Evolutionary conservation across 1,140 invertebrate genomes (phyloP), one percentile per base, ranked within the genome.

Genomic region (Atta texana): DNA sequence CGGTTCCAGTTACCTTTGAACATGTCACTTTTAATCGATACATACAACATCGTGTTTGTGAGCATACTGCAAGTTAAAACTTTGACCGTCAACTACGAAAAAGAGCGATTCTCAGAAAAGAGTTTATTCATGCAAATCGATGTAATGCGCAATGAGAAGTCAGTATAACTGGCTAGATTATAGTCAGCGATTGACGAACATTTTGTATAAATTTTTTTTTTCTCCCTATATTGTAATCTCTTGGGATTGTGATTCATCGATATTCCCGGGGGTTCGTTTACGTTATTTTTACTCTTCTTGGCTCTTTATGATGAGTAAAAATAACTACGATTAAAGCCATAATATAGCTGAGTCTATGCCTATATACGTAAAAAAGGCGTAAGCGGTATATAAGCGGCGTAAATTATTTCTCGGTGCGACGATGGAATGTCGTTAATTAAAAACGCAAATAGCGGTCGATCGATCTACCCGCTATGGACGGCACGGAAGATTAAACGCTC

Each of bases 391-490:
- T 90, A 91, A 92, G 90, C 88, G 88, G 86, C 90, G 90, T 91
- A 92, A 93, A 92, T 92, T 92, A 92, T 92, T 90, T 93, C 89
- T 87, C 87, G 80, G 87, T 81, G 80, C 80, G 80, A 84, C 80
- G 80, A 51, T 84, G 80, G 69, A 84, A 84, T 84, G 80, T 84
- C 80, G 80, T 84, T 84, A 84, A 84, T 84, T 84, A 84, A 84
- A 84, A 84, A 84, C 80, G 80, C 80, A 84, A 84, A 84, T 84
- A 74, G 80, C 55, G 80, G 80, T 84, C 69, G 80, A 84, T 84
- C 80, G 80, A 84, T 84, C 69, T 75, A 24, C 39, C 55, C 55
- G 24, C 28, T 24, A 28, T 74, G 69, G 39, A 61, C 44, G 80
- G 55, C 28, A 61, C 55, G 55, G 24, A 75, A 51, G 80, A 84